Percentiles rank a stretch among this genome's conserved stretches.
Conservation (phyloP, 2,113 vertebrate genomes). For the mouse (Mus musculus) region GRCm39 chrX:166643001-166643500, state of each 20-base stretch:
- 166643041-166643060: background rate
- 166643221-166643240: background rate
- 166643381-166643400: background rate
- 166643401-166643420: background rate
- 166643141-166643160: background rate
- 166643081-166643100: background rate
- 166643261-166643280: background rate
- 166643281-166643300: background rate
- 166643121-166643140: background rate
- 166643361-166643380: background rate
- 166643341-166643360: background rate
- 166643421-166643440: background rate
- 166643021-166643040: background rate
- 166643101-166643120: slow-evolving; percentile 24
- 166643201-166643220: background rate
- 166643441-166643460: background rate
- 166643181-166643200: background rate
- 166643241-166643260: background rate
- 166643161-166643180: background rate
- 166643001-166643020: background rate
- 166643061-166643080: background rate
- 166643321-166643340: background rate
- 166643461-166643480: background rate
- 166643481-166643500: background rate
- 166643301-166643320: background rate